Evolutionary conservation across 2,888 invertebrate genomes (phyloP), one percentile per base, ranked within the genome.

Genomic region (Deroplatys truncata): DNA sequence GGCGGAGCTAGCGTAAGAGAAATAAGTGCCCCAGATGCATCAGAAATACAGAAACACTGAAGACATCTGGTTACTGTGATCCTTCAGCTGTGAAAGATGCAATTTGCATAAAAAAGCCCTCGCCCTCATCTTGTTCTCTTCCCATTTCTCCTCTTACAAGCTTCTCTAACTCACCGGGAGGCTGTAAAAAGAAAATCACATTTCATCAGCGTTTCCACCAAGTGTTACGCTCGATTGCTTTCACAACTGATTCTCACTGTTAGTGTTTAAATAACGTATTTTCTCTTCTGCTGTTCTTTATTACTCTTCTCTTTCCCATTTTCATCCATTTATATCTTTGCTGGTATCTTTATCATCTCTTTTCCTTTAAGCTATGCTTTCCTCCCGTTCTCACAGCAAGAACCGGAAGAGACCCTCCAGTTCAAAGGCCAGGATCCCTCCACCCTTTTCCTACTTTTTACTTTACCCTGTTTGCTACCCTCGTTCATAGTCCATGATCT

Each of bases 171-270:
- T 85, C 49, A 85, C 56, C 43, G 43, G 35, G 56, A 85, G 85
- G 43, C 85, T 49, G 49, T 85, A 85, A 85, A 85, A 85, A 85
- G 49, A n/a, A 85, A 85, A 85, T 85, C 85, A 85, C 85, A 85
- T 85, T 85, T 85, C 85, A 85, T 85, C 85, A 85, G 85, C 43
- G 49, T 85, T 85, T 85, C 85, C 85, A 56, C 85, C 56, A 85
- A 85, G 85, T 28, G 43, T 85, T 56, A 85, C 85, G 43, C 85
- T 85, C 85, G 56, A 85, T 85, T 85, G 85, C 49, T 85, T 28
- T 85, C 85, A 85, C 85, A 85, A 49, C 85, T 85, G 85, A 85
- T 85, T 85, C 85, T 85, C 56, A 16, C 85, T 49, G 85, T 85
- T 85, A 49, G 85, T 9, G 85, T 85, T 85, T 49, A 85, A 49